Base-by-base conservation (phyloP, 2,888 invertebrate species). In the Acronicta aceris region DNA sequence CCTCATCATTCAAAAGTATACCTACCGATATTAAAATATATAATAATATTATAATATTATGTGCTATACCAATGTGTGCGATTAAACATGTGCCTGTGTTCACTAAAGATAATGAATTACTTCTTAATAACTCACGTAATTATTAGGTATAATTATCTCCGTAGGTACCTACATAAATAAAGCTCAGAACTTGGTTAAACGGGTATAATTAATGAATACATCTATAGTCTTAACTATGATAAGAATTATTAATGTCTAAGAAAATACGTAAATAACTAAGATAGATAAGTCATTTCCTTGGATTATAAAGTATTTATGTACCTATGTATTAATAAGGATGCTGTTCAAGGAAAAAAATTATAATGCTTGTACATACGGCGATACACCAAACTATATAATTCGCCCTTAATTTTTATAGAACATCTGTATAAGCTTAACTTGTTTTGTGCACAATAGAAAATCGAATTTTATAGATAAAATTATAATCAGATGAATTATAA, bases 81-180 rank as follows among this genome's bases (percentile, higher is more conserved):
- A 56, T 25, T 36, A 5, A 41, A 52, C 43, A 56, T 43, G 2
- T 58, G 49, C 15, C 15, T 58, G 27, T 50, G 16, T 50, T 47
- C 25, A 43, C 47, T 50, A 27, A 41, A 58, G 49, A 54, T 64
- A 67, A 67, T 67, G 58, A 70, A 64, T 70, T 71, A 67, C 70
- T 58, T 48, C 48, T 56, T 52, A 56, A 52, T 42, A 51, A 13
- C 47, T 61, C 40, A 46, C 17, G 54, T 51, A 69, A 70, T 53
- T 47, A 70, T 64, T 50, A 47, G 25, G 43, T 58, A 64, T 51
- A 64, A 70, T 67, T 67, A 67, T 70, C 67, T 64, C 58, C 58
- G 52, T 27, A 46, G 8, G 6, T 45, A 47, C 16, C 16, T 42
- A 51, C 27, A 70, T 64, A 64, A 70, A 67, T 67, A 53, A 70